Percentiles rank a stretch among this genome's conserved stretches.
These are phyloP conservation scores for Apostichopus leukothele DNA, from an alignment of 53 echinoderm and acorn worm genomes.

Conservation along the genomic window DNA sequence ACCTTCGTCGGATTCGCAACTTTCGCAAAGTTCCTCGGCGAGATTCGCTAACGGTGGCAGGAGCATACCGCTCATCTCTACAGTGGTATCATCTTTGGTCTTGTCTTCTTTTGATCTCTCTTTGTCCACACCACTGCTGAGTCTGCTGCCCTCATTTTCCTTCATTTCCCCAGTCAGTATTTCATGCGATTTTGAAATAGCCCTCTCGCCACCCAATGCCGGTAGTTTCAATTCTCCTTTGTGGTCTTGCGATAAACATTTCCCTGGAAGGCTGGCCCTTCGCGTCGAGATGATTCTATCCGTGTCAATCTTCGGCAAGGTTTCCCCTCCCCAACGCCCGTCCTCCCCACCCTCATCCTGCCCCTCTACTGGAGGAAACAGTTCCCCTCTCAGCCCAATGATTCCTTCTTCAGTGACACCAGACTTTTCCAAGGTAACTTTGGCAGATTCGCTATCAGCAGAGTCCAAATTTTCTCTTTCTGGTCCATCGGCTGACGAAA, in stretches of 20 bases:
- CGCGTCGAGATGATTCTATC: background rate
- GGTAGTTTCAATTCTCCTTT: constrained; percentile 29
- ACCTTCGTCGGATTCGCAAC: background rate
- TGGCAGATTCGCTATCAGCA: background rate
- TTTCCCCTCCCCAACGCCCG: background rate
- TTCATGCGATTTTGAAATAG: constrained; percentile 3
- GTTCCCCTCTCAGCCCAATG: no score
- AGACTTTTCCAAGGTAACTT: background rate
- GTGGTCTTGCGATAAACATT: background rate
- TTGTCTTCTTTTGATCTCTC: background rate
- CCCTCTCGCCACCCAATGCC: background rate
- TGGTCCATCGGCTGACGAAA: background rate
- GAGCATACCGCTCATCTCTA: background rate
- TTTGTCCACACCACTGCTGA: background rate
- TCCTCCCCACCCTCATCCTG: background rate
- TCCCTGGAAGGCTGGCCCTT: constrained; percentile 2
- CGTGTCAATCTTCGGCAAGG: constrained; percentile 21
- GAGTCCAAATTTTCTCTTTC: background rate
- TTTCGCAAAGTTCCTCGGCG: background rate
- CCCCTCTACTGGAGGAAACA: background rate
- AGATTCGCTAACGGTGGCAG: background rate
- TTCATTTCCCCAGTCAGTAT: background rate
- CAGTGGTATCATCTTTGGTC: background rate
- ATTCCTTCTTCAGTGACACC: background rate
- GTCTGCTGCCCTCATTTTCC: background rate